A percentile compares a stretch with the other conserved stretches of the same genome.
Conservation (phyloP, 2,888 invertebrate genomes). For the Malthinus seriepunctatus region DNA sequence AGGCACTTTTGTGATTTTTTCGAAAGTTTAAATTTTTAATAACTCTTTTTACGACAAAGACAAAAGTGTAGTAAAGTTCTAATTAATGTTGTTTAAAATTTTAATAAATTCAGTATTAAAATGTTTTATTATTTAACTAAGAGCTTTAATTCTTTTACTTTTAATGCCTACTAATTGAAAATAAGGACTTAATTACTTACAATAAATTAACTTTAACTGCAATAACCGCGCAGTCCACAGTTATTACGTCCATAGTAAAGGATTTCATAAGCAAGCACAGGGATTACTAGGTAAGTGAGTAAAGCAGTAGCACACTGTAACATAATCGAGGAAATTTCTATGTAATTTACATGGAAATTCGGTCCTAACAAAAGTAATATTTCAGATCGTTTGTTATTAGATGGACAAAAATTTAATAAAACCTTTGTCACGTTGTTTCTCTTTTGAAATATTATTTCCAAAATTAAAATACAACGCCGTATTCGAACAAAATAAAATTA, state of each 20-base stretch:
- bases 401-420: constrained; percentile 1
- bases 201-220: not conserved
- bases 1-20: too few relatives aligned
- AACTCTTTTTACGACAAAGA: too few relatives aligned
- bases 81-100: too few relatives aligned
- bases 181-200: too few relatives aligned
- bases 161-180: too few relatives aligned
- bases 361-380: constrained; percentile 22
- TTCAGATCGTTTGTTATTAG: constrained; percentile 9
- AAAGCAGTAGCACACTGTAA: constrained; percentile 16
- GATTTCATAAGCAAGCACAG: constrained; percentile 14
- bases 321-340: constrained; percentile 23
- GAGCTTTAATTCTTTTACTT: too few relatives aligned
- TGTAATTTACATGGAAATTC: constrained; percentile 25
- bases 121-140: too few relatives aligned
- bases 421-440: not conserved
- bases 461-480: too few relatives aligned
- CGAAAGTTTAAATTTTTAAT: too few relatives aligned
- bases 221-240: not conserved
- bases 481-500: too few relatives aligned
- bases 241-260: constrained; percentile 8
- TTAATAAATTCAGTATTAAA: too few relatives aligned
- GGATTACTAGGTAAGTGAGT: constrained; percentile 21
- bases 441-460: not conserved
- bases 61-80: too few relatives aligned